Evolutionary conservation across 1,140 invertebrate species (phyloP).

Genomic region (Branchinecta lynchi): DNA sequence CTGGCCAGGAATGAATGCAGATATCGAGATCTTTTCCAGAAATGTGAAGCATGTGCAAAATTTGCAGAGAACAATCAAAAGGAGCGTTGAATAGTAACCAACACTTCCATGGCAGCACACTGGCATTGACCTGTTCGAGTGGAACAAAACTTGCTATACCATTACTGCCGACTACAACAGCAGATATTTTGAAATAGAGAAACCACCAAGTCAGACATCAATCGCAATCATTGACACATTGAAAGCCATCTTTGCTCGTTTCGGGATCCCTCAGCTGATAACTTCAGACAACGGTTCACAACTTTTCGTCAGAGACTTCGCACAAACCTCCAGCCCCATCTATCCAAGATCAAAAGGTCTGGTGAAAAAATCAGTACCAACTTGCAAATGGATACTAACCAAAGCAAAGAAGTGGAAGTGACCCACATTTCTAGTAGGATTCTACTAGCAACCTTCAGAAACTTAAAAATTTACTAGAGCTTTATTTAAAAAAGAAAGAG

Average conservation of each 20-base stretch:
- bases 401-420: neutral
- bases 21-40: conserved; percentile 9
- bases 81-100: neutral
- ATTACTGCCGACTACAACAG: neutral
- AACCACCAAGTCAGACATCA: conserved; percentile 9
- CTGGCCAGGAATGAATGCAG: conserved; percentile 2
- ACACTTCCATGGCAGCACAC: conserved; percentile 8
- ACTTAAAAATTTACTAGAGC: too few relatives aligned
- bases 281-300: neutral
- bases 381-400: neutral
- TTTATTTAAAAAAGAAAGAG: too few relatives aligned
- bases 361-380: neutral
- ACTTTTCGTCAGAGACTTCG: neutral
- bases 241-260: neutral
- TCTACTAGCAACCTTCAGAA: too few relatives aligned
- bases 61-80: neutral
- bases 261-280: neutral
- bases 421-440: too few relatives aligned
- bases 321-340: conserved; percentile 1
- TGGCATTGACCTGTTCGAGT: neutral
- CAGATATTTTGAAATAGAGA: conserved; percentile 3
- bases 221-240: neutral
- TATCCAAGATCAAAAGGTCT: conserved; percentile 1
- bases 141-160: conserved; percentile 5
- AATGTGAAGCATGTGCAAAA: conserved; percentile 5